These are phyloP conservation scores for Micrasema minimum DNA, from an alignment of 1,140 invertebrate species.

Conservation along the genomic window DNA sequence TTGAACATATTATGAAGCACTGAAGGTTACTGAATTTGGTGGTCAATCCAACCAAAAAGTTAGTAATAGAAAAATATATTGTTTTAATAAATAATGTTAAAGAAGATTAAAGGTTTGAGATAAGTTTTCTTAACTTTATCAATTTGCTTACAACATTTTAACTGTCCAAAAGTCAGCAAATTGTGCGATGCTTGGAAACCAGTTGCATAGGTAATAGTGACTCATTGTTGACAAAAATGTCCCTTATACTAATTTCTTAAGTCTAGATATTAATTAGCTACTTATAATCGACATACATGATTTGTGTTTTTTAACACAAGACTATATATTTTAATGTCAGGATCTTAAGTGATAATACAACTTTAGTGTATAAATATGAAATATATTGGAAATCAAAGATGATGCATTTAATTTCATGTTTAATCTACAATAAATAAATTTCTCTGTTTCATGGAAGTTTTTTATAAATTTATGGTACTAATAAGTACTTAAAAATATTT, in stretches of 20 bases:
- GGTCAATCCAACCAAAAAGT: no score
- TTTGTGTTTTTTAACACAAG: background rate
- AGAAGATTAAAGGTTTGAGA: no score
- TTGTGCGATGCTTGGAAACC: conserved; percentile 8
- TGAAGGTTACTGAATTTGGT: no score
- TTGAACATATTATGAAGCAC: no score
- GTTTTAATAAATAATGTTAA: no score
- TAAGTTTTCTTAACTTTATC: background rate
- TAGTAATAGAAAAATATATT: no score
- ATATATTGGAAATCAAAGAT: background rate
- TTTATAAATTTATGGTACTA: background rate
- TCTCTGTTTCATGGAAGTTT: background rate
- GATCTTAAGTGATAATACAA: conserved; percentile 4
- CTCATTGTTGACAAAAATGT: conserved; percentile 37
- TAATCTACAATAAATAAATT: conserved; percentile 2
- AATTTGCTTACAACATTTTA: background rate
- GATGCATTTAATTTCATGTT: background rate
- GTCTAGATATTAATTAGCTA: conserved; percentile 4
- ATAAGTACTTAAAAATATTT: background rate
- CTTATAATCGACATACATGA: background rate
- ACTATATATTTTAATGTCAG: background rate
- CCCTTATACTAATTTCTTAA: conserved; percentile 24
- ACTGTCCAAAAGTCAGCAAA: conserved; percentile 1
- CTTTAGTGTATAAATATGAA: background rate
- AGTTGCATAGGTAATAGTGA: conserved; percentile 37